Percentiles rank a stretch among this genome's conserved stretches.
Conservation (phyloP, 2,888 invertebrate species). For the Ennomos erosarius region DNA sequence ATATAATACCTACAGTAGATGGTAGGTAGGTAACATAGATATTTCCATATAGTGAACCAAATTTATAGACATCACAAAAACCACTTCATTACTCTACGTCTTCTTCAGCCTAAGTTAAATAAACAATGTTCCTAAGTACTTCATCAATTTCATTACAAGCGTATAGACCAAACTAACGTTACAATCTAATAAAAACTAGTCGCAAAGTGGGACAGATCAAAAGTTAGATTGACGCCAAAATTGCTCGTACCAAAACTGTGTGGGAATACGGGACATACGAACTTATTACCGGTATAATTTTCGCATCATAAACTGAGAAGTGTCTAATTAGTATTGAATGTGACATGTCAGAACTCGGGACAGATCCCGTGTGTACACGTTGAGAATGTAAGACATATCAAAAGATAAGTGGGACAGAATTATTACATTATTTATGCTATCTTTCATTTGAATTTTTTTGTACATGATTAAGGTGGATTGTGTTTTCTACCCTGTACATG, state of each 20-base stretch:
- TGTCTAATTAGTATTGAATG: constrained; percentile 60
- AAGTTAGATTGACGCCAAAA: constrained; percentile 62
- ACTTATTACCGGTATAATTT: constrained; percentile 58
- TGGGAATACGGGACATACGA: constrained; percentile 37
- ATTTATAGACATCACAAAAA: too few relatives aligned
- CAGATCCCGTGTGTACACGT: constrained; percentile 39
- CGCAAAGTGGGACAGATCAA: constrained; percentile 49
- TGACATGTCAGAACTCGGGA: constrained; percentile 23
- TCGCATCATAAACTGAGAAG: constrained; percentile 50
- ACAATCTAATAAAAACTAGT: constrained; percentile 50
- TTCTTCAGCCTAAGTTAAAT: constrained; percentile 20
- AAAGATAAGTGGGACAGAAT: too few relatives aligned
- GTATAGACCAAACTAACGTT: constrained; percentile 28
- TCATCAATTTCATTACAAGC: constrained; percentile 18
- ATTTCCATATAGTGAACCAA: too few relatives aligned
- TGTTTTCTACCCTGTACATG: too few relatives aligned
- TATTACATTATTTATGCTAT: too few relatives aligned
- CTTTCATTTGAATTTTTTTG: too few relatives aligned
- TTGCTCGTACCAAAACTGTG: constrained; percentile 51
- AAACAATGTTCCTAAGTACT: constrained; percentile 24
- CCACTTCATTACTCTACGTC: not conserved
- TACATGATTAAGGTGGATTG: too few relatives aligned
- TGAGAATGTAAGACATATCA: constrained; percentile 40
- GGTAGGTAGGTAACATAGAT: too few relatives aligned
- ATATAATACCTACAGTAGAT: too few relatives aligned